Evolutionary conservation across 2,797 vertebrate species (phyloP), one percentile per base, ranked within the genome.

Genomic region (Lepus townsendii): DNA sequence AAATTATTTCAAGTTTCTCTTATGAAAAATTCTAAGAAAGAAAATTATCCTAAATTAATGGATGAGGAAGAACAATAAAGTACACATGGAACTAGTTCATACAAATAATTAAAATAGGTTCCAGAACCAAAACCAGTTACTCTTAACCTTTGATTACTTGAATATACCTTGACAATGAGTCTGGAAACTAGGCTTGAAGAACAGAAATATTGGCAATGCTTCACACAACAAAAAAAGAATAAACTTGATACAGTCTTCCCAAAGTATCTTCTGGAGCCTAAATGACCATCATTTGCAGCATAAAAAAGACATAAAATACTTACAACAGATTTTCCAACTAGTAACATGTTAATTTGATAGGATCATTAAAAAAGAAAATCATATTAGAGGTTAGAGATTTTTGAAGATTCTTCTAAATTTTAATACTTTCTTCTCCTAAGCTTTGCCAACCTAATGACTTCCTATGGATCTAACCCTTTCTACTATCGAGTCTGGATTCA

Each of bases 321-420:
- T 54, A 76, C 5, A 77, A 50, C 3, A 72, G 54, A 1, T 38
- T 85, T 76, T 79, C 47, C 78, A 91, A 80, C 1, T 66, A 47
- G 54, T 54, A 72, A 91, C 71, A 88, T 66, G 42, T 62, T 78
- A 73, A 72, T 87, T 90, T 77, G 13, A 50, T 54, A 66, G 82
- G 17, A 5, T 47, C 2, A 68, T n/a, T 86, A 38, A 32, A 63
- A 85, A 72, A 77, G 19, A 69, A 69, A 54, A 62, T 75, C 12
- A 77, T 73, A 73, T 6, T 91, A 76, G 27, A 76, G 0, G 0
- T 88, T 84, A 87, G 16, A 94, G 87, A 88, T 89, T 69, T 38
- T 1, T 26, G 2, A 20, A 77, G 10, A 1, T 5, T 62, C 8
- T 32, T 87, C 80, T 54, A 4, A 85, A 30, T 32, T 63, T 13